A percentile compares a stretch with the other conserved stretches of the same genome.
These are phyloP conservation scores for Diploscapter pachys DNA, from an alignment of 1,140 invertebrate genomes.

Conservation along the genomic window DNA sequence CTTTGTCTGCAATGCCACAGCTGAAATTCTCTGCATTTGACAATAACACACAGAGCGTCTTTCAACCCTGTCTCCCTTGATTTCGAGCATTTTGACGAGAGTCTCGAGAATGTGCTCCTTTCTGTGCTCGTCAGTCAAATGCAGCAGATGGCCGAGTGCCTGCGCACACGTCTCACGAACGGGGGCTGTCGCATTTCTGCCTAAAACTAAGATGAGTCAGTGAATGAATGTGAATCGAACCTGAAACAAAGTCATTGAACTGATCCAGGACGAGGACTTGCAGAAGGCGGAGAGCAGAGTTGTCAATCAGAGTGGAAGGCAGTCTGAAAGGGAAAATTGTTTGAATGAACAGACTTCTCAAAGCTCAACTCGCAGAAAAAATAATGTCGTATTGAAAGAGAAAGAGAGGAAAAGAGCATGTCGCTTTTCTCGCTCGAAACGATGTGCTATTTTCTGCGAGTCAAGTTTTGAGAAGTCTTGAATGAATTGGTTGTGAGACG, in stretches of 20 bases:
- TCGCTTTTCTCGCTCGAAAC: too few species aligned
- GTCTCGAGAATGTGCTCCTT: constrained; percentile 12
- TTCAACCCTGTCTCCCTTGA: constrained; percentile 16
- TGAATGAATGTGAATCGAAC: background rate
- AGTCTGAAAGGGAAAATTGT: constrained; percentile 18
- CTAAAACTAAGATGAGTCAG: background rate
- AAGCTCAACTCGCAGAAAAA: too few species aligned
- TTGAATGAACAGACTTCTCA: too few species aligned
- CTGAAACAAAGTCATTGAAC: constrained; percentile 25
- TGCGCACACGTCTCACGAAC: constrained; percentile 31
- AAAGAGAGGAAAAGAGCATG: background rate
- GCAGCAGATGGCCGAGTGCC: constrained; percentile 13
- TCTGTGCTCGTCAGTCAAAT: constrained; percentile 4
- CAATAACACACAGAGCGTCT: background rate
- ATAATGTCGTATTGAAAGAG: too few species aligned
- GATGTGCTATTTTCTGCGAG: too few species aligned
- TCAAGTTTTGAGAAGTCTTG: too few species aligned
- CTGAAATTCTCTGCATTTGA: constrained; percentile 20
- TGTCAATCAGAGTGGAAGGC: constrained; percentile 16
- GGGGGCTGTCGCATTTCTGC: constrained; percentile 24
- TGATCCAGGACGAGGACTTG: constrained; percentile 29
- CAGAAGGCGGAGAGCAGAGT: constrained; percentile 6
- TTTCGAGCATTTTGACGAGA: constrained; percentile 8
- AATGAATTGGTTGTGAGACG: background rate
- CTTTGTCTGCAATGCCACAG: constrained; percentile 35